These are phyloP conservation scores for Holothuria leucospilota DNA, from an alignment of 53 echinoderm and acorn worm species.

Conservation along the genomic window DNA sequence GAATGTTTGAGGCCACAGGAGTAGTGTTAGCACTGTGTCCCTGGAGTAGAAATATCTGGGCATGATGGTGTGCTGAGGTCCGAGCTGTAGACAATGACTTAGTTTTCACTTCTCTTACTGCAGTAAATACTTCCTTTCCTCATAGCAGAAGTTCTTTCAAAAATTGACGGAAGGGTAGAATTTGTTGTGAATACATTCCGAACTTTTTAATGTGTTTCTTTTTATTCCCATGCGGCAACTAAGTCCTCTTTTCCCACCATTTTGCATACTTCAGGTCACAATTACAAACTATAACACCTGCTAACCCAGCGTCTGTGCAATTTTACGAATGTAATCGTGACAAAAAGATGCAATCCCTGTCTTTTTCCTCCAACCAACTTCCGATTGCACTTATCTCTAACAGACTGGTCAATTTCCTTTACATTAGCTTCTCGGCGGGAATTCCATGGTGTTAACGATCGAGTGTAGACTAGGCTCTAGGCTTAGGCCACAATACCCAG, in stretches of 20 bases:
- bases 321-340: slow-evolving; percentile 50
- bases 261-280: slow-evolving; percentile 47
- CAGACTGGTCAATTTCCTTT: no score
- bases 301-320: slow-evolving; percentile 51
- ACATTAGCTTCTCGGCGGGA: no score
- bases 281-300: slow-evolving; percentile 53
- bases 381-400: slow-evolving; percentile 40
- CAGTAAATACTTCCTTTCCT: no score
- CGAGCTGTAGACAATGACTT: no score
- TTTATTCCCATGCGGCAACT: slow-evolving; percentile 54
- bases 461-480: no score
- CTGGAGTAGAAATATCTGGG: not conserved
- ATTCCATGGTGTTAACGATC: no score
- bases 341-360: slow-evolving; percentile 7
- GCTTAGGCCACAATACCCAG: no score
- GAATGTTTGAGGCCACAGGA: slow-evolving; percentile 7
- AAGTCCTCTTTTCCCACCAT: slow-evolving; percentile 51
- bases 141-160: not conserved
- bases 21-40: not conserved
- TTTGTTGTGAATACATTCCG: slow-evolving; percentile 38
- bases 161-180: slow-evolving; percentile 36
- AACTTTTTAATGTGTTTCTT: not conserved
- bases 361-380: slow-evolving; percentile 1
- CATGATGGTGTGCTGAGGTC: not conserved
- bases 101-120: no score